Base-by-base conservation (phyloP, 2,888 invertebrate genomes). In the Lasioglossum lativentre region DNA sequence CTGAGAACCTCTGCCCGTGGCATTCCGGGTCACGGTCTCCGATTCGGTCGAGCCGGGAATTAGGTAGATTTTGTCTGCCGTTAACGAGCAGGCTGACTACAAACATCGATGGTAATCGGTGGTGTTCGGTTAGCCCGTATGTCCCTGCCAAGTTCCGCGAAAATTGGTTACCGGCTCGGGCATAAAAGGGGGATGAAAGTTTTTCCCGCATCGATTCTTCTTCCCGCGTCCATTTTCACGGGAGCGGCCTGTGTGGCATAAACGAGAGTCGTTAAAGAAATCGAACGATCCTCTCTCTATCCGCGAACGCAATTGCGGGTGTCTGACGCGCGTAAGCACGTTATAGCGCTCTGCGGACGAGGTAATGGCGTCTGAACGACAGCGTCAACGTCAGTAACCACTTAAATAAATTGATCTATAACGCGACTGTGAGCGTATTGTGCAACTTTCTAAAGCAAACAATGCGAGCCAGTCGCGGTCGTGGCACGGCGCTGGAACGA, bases 341-440 rank as follows among this genome's bases (percentile, higher is more conserved):
- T 59, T 27, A 59, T 59, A 59, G 59, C 66, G 80, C n/a, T n/a
- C 71, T 16, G 91, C 91, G 90, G 86, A 88, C 84, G 87, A 89
- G 88, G 91, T 90, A 93, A 92, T 90, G 92, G 86, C 88, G 86
- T 90, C 86, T 72, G 84, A 82, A 70, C 86, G 88, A 88, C 89
- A 87, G 80, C 78, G 87, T 85, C 85, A 88, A 87, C 88, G 89
- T 83, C 87, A 89, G 87, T 82, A 82, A 80, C 85, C 91, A 91
- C 89, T 93, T 91, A 89, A 66, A 90, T 90, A 91, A 93, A 93
- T 93, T 93, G 91, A 93, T 90, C 89, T 89, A 89, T 90, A 90
- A 91, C 90, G 80, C 84, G 82, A 71, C 16, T 5, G n/a, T 34
- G 6, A 59, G 82, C 70, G 83, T 76, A 90, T 90, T 90, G 89